Conservation (phyloP, 2,113 vertebrate species). For the Carassius auratus region DNA sequence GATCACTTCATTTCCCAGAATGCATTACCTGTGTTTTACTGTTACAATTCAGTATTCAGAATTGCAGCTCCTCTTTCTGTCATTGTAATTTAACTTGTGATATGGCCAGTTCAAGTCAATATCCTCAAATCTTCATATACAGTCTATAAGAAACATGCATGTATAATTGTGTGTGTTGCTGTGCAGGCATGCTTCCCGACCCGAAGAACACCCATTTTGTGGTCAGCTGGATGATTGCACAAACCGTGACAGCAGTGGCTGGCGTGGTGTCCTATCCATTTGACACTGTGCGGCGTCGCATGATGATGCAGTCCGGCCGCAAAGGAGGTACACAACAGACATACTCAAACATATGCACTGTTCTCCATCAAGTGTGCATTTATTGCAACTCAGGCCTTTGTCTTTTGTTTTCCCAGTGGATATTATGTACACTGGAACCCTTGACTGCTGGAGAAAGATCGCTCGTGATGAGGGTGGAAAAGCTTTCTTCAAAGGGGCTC, state of each 20-base stretch:
- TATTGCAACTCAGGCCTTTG: conserved; percentile 18
- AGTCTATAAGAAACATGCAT: not conserved
- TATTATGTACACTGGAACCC: conserved; percentile 85
- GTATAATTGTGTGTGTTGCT: not conserved
- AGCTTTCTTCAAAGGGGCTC: conserved; percentile 85
- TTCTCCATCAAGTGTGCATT: conserved; percentile 7
- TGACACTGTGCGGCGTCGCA: conserved; percentile 82
- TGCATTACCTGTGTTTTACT: not conserved
- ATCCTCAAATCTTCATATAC: not conserved
- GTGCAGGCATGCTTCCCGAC: conserved; percentile 84
- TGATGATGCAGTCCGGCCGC: conserved; percentile 90
- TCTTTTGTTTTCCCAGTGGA: conserved; percentile 73
- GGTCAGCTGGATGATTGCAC: conserved; percentile 87
- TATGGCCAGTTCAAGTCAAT: not conserved
- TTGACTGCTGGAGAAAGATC: conserved; percentile 86
- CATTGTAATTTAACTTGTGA: not conserved
- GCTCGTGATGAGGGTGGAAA: conserved; percentile 78
- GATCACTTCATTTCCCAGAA: not conserved
- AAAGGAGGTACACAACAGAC: conserved; percentile 75
- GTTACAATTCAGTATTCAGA: not conserved
- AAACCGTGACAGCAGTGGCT: conserved; percentile 77
- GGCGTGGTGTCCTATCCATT: conserved; percentile 85
- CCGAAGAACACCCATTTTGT: conserved; percentile 83
- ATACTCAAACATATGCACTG: conserved; percentile 36
- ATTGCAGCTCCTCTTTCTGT: not conserved